Evolutionary conservation across 2,888 invertebrate genomes (phyloP), one percentile per base, ranked within the genome.

Genomic region (Polia nebulosa): DNA sequence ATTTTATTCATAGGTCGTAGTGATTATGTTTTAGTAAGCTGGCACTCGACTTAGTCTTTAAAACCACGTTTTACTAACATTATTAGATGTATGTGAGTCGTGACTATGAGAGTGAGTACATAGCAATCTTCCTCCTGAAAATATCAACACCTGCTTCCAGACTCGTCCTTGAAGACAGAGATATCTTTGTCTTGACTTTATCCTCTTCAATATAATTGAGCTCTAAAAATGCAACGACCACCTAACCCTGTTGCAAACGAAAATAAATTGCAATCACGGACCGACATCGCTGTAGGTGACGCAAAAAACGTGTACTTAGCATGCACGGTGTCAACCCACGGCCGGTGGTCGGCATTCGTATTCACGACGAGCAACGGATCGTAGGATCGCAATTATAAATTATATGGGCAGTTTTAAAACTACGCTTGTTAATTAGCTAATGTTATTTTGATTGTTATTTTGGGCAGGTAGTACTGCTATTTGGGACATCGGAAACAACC

Each of bases 341-440:
- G 78, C 79, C 75, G 89, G 89, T 90, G 89, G 89, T 90, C 89
- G 74, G 15, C 6, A 72, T 83, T 84, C 71, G 71, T 83, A 83
- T 83, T 78, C 83, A 69, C 61, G 59, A 61, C 74, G 76, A 58
- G 67, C 20, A 29, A 27, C 57, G 11, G 39, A 75, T 65, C 63
- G 71, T 66, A 74, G 62, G 74, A 72, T 62, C 65, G 64, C 86
- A 85, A 86, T 86, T 87, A 87, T 87, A 86, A 83, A 84, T 76
- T 78, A 84, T 84, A 81, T 66, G 70, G 74, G 36, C 65, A 63
- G 80, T 82, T 75, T 80, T 78, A 78, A 79, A 81, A 78, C 72
- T 71, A 65, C 62, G 82, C 67, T 72, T 78, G 84, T 80, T 81
- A 79, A 77, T 81, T 83, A 85, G 81, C 64, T 76, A 75, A 62